Evolutionary conservation across 2,888 invertebrate genomes (phyloP).

Genomic region (Panorpa germanica): DNA sequence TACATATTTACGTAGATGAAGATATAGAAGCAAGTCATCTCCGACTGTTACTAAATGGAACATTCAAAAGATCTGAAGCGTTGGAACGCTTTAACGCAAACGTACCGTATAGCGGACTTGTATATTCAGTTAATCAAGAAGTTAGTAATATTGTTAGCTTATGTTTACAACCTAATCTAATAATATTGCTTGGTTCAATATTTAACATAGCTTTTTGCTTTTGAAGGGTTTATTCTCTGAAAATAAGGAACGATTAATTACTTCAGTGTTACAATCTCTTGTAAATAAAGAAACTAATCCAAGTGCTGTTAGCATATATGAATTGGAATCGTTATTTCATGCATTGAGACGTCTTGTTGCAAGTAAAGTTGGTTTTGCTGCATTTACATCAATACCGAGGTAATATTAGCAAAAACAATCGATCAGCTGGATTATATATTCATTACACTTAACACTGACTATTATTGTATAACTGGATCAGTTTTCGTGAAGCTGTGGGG

Average conservation of each 20-base stretch:
- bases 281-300: conserved; percentile 50
- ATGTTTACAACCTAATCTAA: conserved; percentile 4
- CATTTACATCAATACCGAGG: conserved; percentile 80
- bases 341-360: conserved; percentile 83
- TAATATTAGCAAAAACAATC: conserved; percentile 20
- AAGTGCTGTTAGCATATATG: conserved; percentile 34
- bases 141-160: conserved; percentile 33
- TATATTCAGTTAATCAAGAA: conserved; percentile 91
- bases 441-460: not conserved
- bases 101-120: conserved; percentile 90
- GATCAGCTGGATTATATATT: conserved; percentile 1
- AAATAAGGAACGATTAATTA: conserved; percentile 94
- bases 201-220: conserved; percentile 12
- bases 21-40: conserved; percentile 82
- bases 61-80: conserved; percentile 48
- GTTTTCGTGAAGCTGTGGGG: conserved; percentile 87
- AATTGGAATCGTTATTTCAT: conserved; percentile 90
- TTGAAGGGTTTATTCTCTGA: conserved; percentile 86
- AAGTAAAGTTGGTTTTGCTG: conserved; percentile 94
- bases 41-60: conserved; percentile 35
- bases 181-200: conserved; percentile 8
- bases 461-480: conserved; percentile 1
- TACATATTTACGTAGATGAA: conserved; percentile 82
- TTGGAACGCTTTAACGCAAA: conserved; percentile 93
- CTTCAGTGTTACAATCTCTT: conserved; percentile 71